phyloP scores from a whole-genome alignment of 2,113 vertebrate species.

The Phalacrocorax carbo region DNA sequence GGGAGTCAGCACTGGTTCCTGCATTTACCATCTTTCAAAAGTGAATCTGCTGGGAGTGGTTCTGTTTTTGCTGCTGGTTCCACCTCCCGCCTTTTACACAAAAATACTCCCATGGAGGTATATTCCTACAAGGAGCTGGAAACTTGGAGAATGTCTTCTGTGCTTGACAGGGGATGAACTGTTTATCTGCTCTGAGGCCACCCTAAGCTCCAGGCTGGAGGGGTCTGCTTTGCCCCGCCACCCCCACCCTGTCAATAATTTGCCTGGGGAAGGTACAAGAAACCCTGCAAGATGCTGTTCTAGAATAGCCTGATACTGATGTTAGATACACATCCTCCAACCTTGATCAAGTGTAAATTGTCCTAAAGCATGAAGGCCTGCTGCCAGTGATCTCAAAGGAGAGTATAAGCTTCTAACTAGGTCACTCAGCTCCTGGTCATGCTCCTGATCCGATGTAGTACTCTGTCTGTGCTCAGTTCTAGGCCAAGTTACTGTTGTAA shows the following conservation, averaged over 20 bases:
- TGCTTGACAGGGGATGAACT: not conserved
- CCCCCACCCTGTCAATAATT: not conserved
- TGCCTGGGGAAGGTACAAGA: not conserved
- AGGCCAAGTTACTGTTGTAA: not conserved
- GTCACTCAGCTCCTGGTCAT: not conserved
- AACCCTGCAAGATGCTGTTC: not conserved
- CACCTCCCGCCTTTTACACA: not conserved
- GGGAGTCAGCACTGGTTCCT: not conserved
- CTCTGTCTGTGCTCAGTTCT: not conserved
- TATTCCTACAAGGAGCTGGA: not conserved
- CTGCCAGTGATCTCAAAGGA: not conserved
- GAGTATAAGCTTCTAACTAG: not conserved
- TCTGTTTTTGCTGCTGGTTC: not conserved
- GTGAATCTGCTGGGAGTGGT: not conserved
- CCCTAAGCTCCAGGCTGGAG: not conserved
- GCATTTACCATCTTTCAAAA: not conserved
- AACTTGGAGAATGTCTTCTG: not conserved
- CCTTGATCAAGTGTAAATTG: not conserved
- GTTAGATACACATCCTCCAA: not conserved
- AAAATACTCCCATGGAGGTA: fast-evolving
- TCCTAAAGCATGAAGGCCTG: not conserved
- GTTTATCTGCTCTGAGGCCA: not conserved
- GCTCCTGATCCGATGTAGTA: not conserved
- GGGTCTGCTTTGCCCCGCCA: not conserved
- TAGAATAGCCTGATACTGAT: not conserved